Evolutionary conservation across 2,888 invertebrate species (phyloP), one percentile per base, ranked within the genome.

Genomic region (Cheilosia pagana): DNA sequence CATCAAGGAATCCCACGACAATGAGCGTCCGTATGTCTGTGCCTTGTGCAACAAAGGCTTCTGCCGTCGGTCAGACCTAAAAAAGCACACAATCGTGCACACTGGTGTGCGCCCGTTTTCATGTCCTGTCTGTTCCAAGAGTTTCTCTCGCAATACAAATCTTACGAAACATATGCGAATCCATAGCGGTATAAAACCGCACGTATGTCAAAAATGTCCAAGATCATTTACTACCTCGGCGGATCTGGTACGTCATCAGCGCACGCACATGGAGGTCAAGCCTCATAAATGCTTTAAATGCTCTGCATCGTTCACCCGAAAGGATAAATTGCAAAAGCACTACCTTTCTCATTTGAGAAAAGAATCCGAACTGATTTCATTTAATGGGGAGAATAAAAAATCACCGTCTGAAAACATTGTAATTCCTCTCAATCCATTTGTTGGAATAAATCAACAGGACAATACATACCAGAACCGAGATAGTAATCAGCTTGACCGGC

Each of bases 121-220:
- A 25, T 96, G 96, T 89, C 93, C 93, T 28, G 94, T 95, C 87
- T 96, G 96, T 89, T 93, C 94, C 41, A 96, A 96, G 90, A 95
- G 95, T 72, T 96, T 96, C 89, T 95, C 95, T 4, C 92, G 96
- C 25, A 96, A 95, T 87, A 95, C 95, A n/a, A 95, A 95, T 90
- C 92, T 95, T 48, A 95, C 95, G 74, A 95, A 95, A 89, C 95
- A 95, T 89, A 93, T 95, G 88, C 93, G 95, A 71, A 95, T 95
- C 55, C 95, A 95, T 91, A 94, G 94, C 41, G 95, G 95, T 0
- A 93, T 94, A 21, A 95, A 95, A 88, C 95, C 95, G 0, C 95
- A 95, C 90, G 95, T 95, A 0, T 96, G 96, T 88, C 94, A 94
- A 31, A 93, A 94, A 76, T 96, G 96, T 88, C 95, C 95, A 1